Conservation (phyloP, 2,113 vertebrate genomes). For the Coturnix japonica region DNA sequence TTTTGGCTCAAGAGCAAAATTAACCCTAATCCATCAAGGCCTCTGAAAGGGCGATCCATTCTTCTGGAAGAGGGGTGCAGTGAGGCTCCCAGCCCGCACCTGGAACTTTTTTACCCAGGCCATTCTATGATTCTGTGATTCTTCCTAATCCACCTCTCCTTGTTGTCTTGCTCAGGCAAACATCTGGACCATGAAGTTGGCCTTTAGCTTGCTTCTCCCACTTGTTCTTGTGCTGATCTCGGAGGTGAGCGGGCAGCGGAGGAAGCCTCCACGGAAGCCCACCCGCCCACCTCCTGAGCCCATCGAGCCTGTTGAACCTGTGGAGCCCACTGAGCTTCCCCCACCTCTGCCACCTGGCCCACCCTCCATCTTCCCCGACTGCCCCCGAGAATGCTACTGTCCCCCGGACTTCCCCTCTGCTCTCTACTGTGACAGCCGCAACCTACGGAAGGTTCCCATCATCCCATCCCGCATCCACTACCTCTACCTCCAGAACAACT, state of each 20-base stretch:
- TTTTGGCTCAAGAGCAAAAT: conserved; percentile 3
- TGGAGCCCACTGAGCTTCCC: conserved; percentile 91
- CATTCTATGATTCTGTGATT: no score
- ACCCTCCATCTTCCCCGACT: conserved; percentile 86
- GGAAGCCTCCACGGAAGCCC: conserved; percentile 68
- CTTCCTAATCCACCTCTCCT: not conserved
- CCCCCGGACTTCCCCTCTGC: conserved; percentile 87
- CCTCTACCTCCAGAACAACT: conserved; percentile 97
- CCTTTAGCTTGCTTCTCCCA: conserved; percentile 79
- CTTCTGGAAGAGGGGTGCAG: not conserved
- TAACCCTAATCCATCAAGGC: not conserved
- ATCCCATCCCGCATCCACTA: conserved; percentile 91
- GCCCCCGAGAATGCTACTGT: conserved; percentile 92
- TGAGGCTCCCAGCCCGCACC: not conserved
- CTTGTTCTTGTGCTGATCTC: conserved; percentile 82
- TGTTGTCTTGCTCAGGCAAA: conserved; percentile 42
- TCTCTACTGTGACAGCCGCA: conserved; percentile 96
- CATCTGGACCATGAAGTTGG: conserved; percentile 87
- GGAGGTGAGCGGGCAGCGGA: conserved; percentile 75
- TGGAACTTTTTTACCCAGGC: no score
- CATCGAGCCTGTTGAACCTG: conserved; percentile 76
- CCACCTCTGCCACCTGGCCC: conserved; percentile 88
- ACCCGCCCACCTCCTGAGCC: conserved; percentile 76
- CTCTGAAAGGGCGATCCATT: not conserved
- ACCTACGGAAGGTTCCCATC: conserved; percentile 88